phyloP scores from a whole-genome alignment of 2,113 vertebrate genomes.

The Pycnonotus jocosus region DNA sequence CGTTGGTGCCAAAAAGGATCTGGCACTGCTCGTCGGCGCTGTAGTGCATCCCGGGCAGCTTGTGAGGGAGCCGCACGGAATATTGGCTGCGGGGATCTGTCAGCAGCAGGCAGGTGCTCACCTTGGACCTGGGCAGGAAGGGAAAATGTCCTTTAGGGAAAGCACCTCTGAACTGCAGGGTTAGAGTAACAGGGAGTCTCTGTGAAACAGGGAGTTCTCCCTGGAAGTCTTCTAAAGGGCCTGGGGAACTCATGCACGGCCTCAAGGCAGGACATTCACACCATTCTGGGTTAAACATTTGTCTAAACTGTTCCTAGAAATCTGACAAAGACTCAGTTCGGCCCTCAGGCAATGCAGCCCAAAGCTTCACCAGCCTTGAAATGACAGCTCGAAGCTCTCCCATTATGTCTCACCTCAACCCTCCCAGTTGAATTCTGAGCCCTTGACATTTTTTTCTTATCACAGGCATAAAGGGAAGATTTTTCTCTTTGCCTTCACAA shows the following conservation, averaged over 20 bases:
- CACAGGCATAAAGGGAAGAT: neutral
- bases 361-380: neutral
- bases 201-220: neutral
- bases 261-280: neutral
- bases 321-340: neutral
- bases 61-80: constrained; percentile 82
- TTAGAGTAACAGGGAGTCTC: neutral
- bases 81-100: constrained; percentile 87
- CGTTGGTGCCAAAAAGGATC: constrained; percentile 95
- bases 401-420: neutral
- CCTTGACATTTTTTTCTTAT: neutral
- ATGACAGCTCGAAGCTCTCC: neutral
- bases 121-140: constrained; percentile 82
- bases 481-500: neutral
- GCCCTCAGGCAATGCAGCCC: neutral
- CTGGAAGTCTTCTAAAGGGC: neutral
- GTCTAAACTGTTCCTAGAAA: neutral
- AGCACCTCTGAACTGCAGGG: neutral
- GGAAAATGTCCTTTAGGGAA: neutral
- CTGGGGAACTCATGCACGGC: neutral
- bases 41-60: constrained; percentile 97
- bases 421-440: neutral
- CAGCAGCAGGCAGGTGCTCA: constrained; percentile 84
- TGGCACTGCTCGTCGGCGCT: constrained; percentile 94
- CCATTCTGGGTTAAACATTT: neutral